These are phyloP conservation scores for Omphaloscelis lunosa DNA, from an alignment of 2,888 invertebrate genomes.

Conservation along the genomic window DNA sequence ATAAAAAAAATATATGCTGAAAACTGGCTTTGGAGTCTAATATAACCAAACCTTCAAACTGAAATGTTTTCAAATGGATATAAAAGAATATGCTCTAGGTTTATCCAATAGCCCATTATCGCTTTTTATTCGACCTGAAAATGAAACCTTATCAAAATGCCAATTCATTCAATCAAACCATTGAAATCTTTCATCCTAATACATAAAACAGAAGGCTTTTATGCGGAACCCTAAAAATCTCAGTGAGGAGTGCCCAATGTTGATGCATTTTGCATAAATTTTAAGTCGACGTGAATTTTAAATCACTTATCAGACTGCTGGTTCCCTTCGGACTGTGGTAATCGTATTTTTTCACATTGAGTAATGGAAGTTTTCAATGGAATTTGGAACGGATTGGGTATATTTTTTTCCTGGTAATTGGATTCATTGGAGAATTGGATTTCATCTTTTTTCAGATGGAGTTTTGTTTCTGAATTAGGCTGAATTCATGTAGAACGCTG, in stretches of 20 bases:
- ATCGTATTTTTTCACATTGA: slow-evolving; percentile 55
- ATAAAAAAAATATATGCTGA: no score
- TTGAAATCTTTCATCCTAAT: slow-evolving; percentile 36
- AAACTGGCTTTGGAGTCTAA: background rate
- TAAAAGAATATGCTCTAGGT: background rate
- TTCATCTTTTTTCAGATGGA: background rate
- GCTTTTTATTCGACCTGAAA: background rate
- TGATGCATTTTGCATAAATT: slow-evolving; percentile 82
- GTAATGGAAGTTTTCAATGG: slow-evolving; percentile 48
- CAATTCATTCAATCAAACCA: slow-evolving; percentile 32
- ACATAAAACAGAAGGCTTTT: slow-evolving; percentile 56
- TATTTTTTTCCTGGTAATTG: slow-evolving; percentile 19
- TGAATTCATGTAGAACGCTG: no score
- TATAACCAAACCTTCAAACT: no score
- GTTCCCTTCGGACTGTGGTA: slow-evolving; percentile 44
- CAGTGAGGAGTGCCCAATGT: slow-evolving; percentile 68
- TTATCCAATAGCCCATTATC: background rate
- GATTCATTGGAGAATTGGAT: background rate
- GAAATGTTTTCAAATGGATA: background rate
- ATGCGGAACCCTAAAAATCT: slow-evolving; percentile 58
- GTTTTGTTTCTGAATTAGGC: background rate
- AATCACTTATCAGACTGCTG: slow-evolving; percentile 69
- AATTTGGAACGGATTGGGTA: slow-evolving; percentile 10
- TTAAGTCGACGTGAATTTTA: slow-evolving; percentile 76
- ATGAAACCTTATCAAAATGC: background rate